Percentiles rank a stretch among this genome's conserved stretches.
Conservation (phyloP, 2,888 invertebrate species). For the Himalopsyche kuldschensis region DNA sequence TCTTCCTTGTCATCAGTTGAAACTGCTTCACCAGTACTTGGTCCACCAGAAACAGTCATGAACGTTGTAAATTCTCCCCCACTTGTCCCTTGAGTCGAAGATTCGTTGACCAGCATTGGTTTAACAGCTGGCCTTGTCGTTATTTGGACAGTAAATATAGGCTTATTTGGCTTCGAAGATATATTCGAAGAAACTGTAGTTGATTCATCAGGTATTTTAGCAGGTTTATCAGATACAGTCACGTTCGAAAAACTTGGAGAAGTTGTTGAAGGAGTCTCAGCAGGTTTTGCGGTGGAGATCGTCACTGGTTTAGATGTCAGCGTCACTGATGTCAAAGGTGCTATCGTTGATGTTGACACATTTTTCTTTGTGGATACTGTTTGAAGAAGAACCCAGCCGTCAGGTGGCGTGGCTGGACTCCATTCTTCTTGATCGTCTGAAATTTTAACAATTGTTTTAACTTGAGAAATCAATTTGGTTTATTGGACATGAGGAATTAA, state of each 20-base stretch:
- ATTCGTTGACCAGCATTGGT: not conserved
- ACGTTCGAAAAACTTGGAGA: not conserved
- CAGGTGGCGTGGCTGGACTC: slow-evolving; percentile 67
- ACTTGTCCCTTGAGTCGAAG: not conserved
- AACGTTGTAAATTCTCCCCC: slow-evolving; percentile 30
- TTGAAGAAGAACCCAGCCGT: slow-evolving; percentile 66
- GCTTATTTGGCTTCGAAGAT: slow-evolving; percentile 35
- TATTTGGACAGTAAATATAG: slow-evolving; percentile 28
- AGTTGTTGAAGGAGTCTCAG: not conserved
- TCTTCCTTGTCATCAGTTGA: not conserved
- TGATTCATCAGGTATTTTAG: not conserved
- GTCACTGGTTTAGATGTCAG: slow-evolving; percentile 6
- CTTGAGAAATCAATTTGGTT: not conserved
- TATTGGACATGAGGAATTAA: too few species aligned
- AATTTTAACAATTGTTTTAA: not conserved
- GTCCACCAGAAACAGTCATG: slow-evolving; percentile 31
- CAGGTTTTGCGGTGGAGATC: not conserved
- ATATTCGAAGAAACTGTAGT: slow-evolving; percentile 6
- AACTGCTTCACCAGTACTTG: slow-evolving; percentile 5
- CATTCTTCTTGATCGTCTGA: slow-evolving; percentile 54
- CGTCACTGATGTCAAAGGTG: slow-evolving; percentile 37
- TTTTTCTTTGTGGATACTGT: slow-evolving; percentile 44
- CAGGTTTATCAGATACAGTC: slow-evolving; percentile 2
- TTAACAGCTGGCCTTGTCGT: slow-evolving; percentile 17
- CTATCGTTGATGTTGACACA: slow-evolving; percentile 16